Base-by-base conservation (phyloP, 2,113 vertebrate genomes). In the Sitta europaea region DNA sequence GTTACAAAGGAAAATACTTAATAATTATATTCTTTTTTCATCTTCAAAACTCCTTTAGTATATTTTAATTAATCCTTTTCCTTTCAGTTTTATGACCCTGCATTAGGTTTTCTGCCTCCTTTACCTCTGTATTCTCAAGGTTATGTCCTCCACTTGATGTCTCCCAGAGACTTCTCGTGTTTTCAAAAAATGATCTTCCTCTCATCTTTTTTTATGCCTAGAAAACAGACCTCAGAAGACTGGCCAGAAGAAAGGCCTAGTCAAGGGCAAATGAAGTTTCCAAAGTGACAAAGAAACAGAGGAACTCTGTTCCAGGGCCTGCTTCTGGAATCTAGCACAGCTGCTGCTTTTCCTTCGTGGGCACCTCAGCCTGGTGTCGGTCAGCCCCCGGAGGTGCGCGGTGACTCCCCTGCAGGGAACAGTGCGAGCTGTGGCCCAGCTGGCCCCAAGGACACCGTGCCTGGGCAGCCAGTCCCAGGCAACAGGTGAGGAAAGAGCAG, bases 1-100 rank as follows among this genome's bases (percentile, higher is more conserved):
- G 58, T 76, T 87, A 85, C 51, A 92, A 93, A 96, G 63, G 47
- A 74, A 95, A 90, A 84, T 88, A 67, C 58, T 95, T 76, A 86
- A 65, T 51, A 80, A 70, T 96, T 93, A 72, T 4, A 87, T 43
- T 77, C 19, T 22, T 66, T 95, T 91, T 90, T 92, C 70, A 89
- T 94, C 84, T 92, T 93, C 82, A 74, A 70, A 76, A 90, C 22
- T 63, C 61, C 36, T 47, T 86, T 14, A 82, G 40, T 80, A 83
- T 23, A 18, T 67, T 94, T 93, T 90, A 96, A 94, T 95, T 94
- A 97, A 93, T 96, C 92, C 33, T 73, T 86, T 58, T 62, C 31
- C 35, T 90, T 94, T 85, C 51, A 75, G 12, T 88, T 74, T 80
- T 83, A 55, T 90, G 75, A 86, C 48, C 40, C 43, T 28, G 53